These are phyloP conservation scores for Synanthedon vespiformis DNA, from an alignment of 2,888 invertebrate species.

Conservation along the genomic window DNA sequence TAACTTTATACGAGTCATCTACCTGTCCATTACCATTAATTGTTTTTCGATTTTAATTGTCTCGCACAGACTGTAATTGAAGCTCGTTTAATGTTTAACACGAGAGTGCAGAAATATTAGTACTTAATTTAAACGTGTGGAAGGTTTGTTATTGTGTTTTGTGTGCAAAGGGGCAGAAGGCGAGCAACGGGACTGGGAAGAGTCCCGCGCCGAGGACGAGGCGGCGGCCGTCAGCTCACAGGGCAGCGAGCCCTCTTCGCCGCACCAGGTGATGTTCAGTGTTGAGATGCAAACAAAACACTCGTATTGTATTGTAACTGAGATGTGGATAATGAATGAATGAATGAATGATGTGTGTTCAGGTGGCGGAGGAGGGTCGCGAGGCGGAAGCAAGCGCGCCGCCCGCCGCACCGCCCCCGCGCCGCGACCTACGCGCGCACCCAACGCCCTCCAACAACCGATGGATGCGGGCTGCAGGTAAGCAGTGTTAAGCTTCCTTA, in stretches of 20 bases:
- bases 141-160: neutral
- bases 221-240: slow-evolving; percentile 64
- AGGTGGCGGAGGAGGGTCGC: slow-evolving; percentile 77
- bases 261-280: slow-evolving; percentile 41
- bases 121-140: too few relatives aligned
- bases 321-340: too few relatives aligned
- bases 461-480: slow-evolving; percentile 63
- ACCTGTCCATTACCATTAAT: too few relatives aligned
- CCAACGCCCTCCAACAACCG: slow-evolving; percentile 57
- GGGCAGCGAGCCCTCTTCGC: slow-evolving; percentile 61
- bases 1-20: too few relatives aligned
- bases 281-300: too few relatives aligned
- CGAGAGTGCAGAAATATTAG: too few relatives aligned
- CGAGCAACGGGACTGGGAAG: slow-evolving; percentile 53
- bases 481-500: neutral
- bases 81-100: too few relatives aligned
- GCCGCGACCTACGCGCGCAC: slow-evolving; percentile 33
- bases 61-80: too few relatives aligned
- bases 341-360: slow-evolving; percentile 2
- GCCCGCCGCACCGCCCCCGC: slow-evolving; percentile 25
- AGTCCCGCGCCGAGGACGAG: slow-evolving; percentile 54
- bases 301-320: slow-evolving; percentile 17
- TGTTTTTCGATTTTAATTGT: too few relatives aligned
- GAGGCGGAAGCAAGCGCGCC: slow-evolving; percentile 81
- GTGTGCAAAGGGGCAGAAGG: slow-evolving; percentile 32